Percentiles rank a stretch among this genome's conserved stretches.
Conservation (phyloP, 2,888 invertebrate species). For the Sphaerophoria taeniata region DNA sequence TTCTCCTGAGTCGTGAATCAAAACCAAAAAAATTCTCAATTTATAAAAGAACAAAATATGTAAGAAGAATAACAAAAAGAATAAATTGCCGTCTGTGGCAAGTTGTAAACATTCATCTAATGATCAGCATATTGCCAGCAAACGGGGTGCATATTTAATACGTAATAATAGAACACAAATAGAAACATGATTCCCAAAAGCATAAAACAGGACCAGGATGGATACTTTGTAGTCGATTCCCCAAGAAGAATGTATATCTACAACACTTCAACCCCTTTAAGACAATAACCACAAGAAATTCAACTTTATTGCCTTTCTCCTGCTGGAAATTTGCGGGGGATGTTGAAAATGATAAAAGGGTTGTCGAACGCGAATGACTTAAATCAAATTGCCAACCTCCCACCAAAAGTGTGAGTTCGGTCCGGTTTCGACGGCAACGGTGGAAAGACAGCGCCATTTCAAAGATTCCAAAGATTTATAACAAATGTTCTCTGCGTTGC, state of each 20-base stretch:
- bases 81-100: conserved; percentile 38
- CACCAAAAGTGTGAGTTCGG: conserved; percentile 60
- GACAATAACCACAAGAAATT: conserved; percentile 33
- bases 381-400: conserved; percentile 55
- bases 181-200: conserved; percentile 63
- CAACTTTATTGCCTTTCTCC: conserved; percentile 58
- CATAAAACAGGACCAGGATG: conserved; percentile 14
- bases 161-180: conserved; percentile 70
- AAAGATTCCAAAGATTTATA: conserved; percentile 70
- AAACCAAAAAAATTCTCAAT: conserved; percentile 48
- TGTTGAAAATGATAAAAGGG: conserved; percentile 61
- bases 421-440: conserved; percentile 4
- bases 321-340: conserved; percentile 15
- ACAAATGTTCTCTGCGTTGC: conserved; percentile 49
- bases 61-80: no score
- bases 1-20: conserved; percentile 1
- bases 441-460: conserved; percentile 56
- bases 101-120: conserved; percentile 73
- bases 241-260: conserved; percentile 21
- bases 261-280: not conserved
- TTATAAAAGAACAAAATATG: conserved; percentile 21
- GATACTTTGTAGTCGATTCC: conserved; percentile 41
- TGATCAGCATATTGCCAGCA: conserved; percentile 71
- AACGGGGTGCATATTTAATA: conserved; percentile 73
- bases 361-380: conserved; percentile 57